Base-by-base conservation (phyloP, 1,140 invertebrate species). In the Drosophila repletoides region DNA sequence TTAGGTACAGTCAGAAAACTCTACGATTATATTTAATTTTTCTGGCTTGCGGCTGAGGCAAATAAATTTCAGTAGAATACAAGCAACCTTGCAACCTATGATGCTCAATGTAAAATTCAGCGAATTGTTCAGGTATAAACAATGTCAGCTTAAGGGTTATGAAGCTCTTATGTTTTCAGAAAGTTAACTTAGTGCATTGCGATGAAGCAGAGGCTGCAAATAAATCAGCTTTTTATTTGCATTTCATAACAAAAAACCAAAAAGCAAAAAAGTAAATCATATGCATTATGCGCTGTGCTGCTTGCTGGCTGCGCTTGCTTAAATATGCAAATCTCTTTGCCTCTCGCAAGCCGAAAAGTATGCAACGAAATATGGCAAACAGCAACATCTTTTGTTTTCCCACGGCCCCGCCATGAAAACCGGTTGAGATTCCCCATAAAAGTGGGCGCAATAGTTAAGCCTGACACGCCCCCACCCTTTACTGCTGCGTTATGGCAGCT, bases 251-350 rank as follows among this genome's bases (percentile, higher is more conserved):
- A 56, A 67, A 33, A 31, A 29, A 22, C 29, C 9, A 5, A 2
- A 33, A 6, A 34, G 28, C 10, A 12, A 38, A 38, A 64, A 49
- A 53, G 49, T 58, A 68, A 72, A 56, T 68, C 65, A 63, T 53
- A 52, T 55, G 69, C 55, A 63, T 56, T 67, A 67, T 67, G 58
- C 58, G 56, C 46, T 43, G 12, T 38, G 15, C 17, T 19, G 40
- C 40, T 43, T 21, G 40, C 28, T 15, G n/a, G n/a, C 33, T 64
- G 49, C 36, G 45, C 40, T 58, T 55, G 61, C 52, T 86, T 70
- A 70, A 73, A 68, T 74, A 76, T 76, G 72, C 80, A 86, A 86
- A 86, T 86, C 65, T 36, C 40, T 69, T 60, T 69, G 29, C 53
- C 45, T 34, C 28, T 15, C n/a, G 34, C 53, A 41, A 66, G 41